Percentiles rank a stretch among this genome's conserved stretches.
phyloP scores from a whole-genome alignment of 2,888 invertebrate species.

The Horisme vitalbata region DNA sequence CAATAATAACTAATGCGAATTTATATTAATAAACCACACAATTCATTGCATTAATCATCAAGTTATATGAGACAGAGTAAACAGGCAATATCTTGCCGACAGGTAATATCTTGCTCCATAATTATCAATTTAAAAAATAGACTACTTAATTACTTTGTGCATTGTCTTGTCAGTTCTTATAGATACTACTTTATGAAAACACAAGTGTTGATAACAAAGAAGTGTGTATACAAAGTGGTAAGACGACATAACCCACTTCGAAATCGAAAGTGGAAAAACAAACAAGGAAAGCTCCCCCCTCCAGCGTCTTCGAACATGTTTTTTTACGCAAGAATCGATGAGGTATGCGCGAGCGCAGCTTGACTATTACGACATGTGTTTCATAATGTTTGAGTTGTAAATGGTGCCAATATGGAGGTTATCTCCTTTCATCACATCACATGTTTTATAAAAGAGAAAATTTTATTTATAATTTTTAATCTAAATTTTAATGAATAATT shows the following conservation, averaged over 20 bases:
- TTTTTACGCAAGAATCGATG: slow-evolving; percentile 23
- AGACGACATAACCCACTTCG: slow-evolving; percentile 22
- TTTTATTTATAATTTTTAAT: slow-evolving; percentile 4
- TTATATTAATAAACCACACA: no score
- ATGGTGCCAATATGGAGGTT: slow-evolving; percentile 23
- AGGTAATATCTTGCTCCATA: no score
- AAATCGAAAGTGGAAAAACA: slow-evolving; percentile 22
- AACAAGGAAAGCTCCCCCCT: slow-evolving; percentile 14
- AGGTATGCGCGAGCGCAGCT: slow-evolving; percentile 6
- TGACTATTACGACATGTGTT: slow-evolving; percentile 17
- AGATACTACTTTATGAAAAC: no score
- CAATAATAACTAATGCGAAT: no score
- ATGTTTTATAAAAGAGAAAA: slow-evolving; percentile 10
- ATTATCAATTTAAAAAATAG: no score
- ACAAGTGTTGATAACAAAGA: no score
- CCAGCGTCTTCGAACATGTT: slow-evolving; percentile 12
- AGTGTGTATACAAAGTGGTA: background rate
- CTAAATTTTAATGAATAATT: background rate
- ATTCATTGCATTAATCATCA: no score
- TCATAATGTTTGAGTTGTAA: slow-evolving; percentile 12
- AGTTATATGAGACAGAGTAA: no score
- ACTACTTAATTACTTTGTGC: no score
- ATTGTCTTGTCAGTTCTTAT: no score
- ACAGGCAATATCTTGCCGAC: no score
- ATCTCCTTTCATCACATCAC: slow-evolving; percentile 21